A percentile compares a stretch with the other conserved stretches of the same genome.
Evolutionary conservation across 2,797 vertebrate species (phyloP).

Genomic region (Coreius guichenoti): DNA sequence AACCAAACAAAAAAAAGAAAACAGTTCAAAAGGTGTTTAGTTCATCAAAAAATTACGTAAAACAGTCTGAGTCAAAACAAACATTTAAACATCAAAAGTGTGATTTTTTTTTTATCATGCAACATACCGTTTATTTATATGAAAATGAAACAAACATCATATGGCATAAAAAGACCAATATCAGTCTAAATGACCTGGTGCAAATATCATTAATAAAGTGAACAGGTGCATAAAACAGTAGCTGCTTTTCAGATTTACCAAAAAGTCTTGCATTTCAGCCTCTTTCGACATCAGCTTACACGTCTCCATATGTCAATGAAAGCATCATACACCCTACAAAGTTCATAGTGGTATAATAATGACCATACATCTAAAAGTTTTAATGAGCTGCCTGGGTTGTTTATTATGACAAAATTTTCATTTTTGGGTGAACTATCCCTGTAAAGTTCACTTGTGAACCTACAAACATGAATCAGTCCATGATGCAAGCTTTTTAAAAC

Average conservation of each 20-base stretch:
- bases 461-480: not conserved
- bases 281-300: not conserved
- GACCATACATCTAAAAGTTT: not conserved
- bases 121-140: not conserved
- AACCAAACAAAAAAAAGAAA: not conserved
- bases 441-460: not conserved
- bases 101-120: not conserved
- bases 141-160: not conserved
- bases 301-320: not conserved
- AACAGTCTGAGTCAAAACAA: not conserved
- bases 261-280: not conserved
- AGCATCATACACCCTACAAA: not conserved
- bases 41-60: too few species aligned
- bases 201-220: slow-evolving; percentile 59
- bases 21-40: not conserved
- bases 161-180: not conserved
- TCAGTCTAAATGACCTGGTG: slow-evolving; percentile 18
- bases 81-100: not conserved
- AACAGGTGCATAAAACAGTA: slow-evolving; percentile 63
- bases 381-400: not conserved
- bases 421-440: too few species aligned
- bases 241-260: not conserved
- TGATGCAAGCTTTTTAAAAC: not conserved
- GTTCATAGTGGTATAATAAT: slow-evolving; percentile 7
- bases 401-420: too few species aligned